Percentiles rank a stretch among this genome's conserved stretches.
Evolutionary conservation across 2,113 vertebrate species (phyloP).

Genomic region (Camelus bactrianus): DNA sequence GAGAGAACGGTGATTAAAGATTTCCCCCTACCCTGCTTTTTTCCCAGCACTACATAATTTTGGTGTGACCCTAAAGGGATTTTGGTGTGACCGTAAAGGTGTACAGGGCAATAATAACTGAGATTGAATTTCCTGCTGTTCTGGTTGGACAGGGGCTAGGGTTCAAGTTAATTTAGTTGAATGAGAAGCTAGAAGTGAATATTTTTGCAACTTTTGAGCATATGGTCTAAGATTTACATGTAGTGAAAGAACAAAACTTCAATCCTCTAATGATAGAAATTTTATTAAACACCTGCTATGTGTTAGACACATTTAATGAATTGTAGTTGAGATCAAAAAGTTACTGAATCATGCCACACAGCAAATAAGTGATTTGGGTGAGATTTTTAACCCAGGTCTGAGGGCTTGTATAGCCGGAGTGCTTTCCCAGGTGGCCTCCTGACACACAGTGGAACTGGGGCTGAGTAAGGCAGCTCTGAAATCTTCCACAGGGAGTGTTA

Average conservation of each 20-base stretch:
- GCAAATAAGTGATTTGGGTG: background rate
- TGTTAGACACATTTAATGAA: background rate
- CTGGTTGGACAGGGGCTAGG: background rate
- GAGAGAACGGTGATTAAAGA: background rate
- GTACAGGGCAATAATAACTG: background rate
- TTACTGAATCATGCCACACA: background rate
- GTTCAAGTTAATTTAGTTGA: constrained; percentile 49
- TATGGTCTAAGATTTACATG: background rate
- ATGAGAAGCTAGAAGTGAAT: constrained; percentile 3
- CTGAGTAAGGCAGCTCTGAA: background rate
- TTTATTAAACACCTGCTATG: background rate
- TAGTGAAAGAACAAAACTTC: constrained; percentile 13
- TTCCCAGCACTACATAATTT: background rate
- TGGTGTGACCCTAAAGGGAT: background rate
- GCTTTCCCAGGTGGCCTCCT: background rate
- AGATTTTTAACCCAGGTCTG: background rate
- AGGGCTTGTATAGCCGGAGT: background rate
- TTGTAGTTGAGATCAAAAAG: background rate
- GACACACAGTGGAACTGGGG: background rate
- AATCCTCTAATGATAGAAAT: background rate
- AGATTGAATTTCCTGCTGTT: background rate
- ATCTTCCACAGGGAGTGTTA: background rate
- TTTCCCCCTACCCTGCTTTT: no score
- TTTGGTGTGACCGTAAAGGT: background rate
- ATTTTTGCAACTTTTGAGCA: constrained; percentile 25